phyloP scores from a whole-genome alignment of 2,797 vertebrate genomes.

The Sebastes goodei region DNA sequence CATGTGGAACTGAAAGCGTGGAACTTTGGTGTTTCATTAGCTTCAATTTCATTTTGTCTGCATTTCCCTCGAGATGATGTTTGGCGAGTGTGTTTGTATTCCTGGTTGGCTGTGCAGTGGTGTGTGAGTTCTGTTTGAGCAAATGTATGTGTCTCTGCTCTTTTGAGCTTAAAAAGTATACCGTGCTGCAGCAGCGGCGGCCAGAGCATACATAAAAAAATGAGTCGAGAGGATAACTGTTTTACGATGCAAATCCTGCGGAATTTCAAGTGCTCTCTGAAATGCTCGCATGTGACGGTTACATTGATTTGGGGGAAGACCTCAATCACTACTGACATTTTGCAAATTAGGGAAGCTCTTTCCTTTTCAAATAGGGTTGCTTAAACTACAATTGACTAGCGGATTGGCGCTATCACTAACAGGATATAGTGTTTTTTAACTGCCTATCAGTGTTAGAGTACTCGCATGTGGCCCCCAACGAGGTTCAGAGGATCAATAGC shows the following conservation, averaged over 20 bases:
- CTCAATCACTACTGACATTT: slow-evolving; percentile 68
- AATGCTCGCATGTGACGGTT: slow-evolving; percentile 38
- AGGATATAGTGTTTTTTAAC: slow-evolving; percentile 62
- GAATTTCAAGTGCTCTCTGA: slow-evolving; percentile 56
- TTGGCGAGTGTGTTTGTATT: background rate
- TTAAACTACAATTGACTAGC: slow-evolving; percentile 62
- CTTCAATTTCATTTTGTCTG: slow-evolving; percentile 55
- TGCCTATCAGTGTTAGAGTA: slow-evolving; percentile 36
- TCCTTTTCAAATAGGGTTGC: slow-evolving; percentile 52
- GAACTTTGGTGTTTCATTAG: slow-evolving; percentile 56
- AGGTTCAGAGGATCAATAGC: slow-evolving; percentile 55
- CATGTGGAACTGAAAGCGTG: slow-evolving; percentile 43
- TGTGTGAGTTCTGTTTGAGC: slow-evolving; percentile 38
- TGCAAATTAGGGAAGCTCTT: slow-evolving; percentile 61
- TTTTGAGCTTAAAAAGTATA: slow-evolving; percentile 52
- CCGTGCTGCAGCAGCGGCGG: slow-evolving; percentile 32
- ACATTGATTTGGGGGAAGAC: slow-evolving; percentile 68
- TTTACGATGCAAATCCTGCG: slow-evolving; percentile 71
- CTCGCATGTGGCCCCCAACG: slow-evolving; percentile 22
- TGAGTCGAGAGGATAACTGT: slow-evolving; percentile 64
- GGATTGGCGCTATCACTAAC: slow-evolving; percentile 38
- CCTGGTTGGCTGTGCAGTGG: slow-evolving; percentile 26
- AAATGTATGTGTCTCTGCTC: slow-evolving; percentile 42
- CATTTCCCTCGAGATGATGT: slow-evolving; percentile 48
- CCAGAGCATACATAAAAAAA: slow-evolving; percentile 58